Evolutionary conservation across 1,140 invertebrate species (phyloP).

Genomic region (Thereuonema tuberculata): DNA sequence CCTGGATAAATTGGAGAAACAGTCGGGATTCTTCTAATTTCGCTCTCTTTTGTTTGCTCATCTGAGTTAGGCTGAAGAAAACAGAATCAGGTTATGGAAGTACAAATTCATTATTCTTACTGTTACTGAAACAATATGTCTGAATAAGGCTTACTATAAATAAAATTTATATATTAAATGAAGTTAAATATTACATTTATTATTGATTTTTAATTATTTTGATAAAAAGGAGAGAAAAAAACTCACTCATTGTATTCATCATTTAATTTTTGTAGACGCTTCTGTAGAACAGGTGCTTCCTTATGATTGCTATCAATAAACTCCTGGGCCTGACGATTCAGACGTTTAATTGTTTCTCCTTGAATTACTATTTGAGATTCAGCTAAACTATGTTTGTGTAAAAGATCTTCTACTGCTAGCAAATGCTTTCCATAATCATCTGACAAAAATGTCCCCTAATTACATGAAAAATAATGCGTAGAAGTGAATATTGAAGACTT

Average conservation of each 20-base stretch:
- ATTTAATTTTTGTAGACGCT: conserved; percentile 54
- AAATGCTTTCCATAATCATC: conserved; percentile 83
- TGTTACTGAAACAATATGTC: too few relatives aligned
- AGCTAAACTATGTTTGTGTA: conserved; percentile 83
- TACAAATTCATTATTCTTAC: too few relatives aligned
- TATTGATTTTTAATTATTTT: too few relatives aligned
- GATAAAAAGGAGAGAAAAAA: neutral
- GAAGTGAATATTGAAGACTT: too few relatives aligned
- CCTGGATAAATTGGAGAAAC: conserved; percentile 86
- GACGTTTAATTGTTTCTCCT: conserved; percentile 61
- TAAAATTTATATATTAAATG: neutral
- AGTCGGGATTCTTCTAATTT: conserved; percentile 79
- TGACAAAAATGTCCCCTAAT: conserved; percentile 59
- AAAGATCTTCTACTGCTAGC: conserved; percentile 77
- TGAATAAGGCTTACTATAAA: too few relatives aligned
- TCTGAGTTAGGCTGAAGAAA: conserved; percentile 36
- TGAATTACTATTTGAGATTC: conserved; percentile 72
- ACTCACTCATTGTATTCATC: conserved; percentile 47
- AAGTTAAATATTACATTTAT: neutral
- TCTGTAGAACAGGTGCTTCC: conserved; percentile 48
- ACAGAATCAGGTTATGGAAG: neutral
- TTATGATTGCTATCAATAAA: conserved; percentile 37
- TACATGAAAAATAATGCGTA: conserved; percentile 8
- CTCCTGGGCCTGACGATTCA: conserved; percentile 44
- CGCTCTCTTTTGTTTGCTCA: conserved; percentile 59